A percentile compares a stretch with the other conserved stretches of the same genome.
phyloP scores from a whole-genome alignment of 2,797 vertebrate genomes.

The Philypnodon macrostomus region DNA sequence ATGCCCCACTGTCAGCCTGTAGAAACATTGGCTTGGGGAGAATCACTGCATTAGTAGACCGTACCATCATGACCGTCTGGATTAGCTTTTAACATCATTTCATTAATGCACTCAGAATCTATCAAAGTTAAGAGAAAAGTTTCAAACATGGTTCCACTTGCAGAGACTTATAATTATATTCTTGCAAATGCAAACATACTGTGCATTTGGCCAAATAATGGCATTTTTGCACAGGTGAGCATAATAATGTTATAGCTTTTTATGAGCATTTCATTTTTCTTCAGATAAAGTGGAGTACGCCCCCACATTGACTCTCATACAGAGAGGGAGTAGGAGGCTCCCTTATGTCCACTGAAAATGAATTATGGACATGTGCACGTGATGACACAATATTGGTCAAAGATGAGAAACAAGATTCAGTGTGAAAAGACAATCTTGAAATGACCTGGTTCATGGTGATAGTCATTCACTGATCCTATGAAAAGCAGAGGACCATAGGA shows the following conservation, averaged over 20 bases:
- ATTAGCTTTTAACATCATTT: conserved; percentile 33
- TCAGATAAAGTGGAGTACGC: conserved; percentile 37
- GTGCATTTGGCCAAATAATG: not conserved
- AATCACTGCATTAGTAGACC: conserved; percentile 54
- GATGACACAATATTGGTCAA: no score
- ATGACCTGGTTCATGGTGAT: not conserved
- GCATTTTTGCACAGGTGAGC: conserved; percentile 5
- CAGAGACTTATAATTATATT: not conserved
- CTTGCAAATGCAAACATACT: not conserved
- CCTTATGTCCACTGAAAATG: conserved; percentile 8
- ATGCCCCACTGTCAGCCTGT: conserved; percentile 47
- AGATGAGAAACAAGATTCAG: no score
- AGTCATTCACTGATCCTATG: no score
- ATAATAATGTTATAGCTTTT: conserved; percentile 2
- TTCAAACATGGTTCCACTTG: conserved; percentile 14
- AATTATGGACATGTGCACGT: not conserved
- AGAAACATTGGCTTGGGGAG: conserved; percentile 49
- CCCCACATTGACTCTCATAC: conserved; percentile 53
- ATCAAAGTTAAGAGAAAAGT: conserved; percentile 22
- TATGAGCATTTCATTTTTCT: conserved; percentile 35
- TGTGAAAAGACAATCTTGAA: not conserved
- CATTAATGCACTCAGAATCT: conserved; percentile 36
- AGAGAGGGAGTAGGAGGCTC: conserved; percentile 42
- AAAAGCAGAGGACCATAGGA: no score
- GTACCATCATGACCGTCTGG: conserved; percentile 25